Conservation (phyloP, 2,113 vertebrate species). For the Campylomormyrus numenius region DNA sequence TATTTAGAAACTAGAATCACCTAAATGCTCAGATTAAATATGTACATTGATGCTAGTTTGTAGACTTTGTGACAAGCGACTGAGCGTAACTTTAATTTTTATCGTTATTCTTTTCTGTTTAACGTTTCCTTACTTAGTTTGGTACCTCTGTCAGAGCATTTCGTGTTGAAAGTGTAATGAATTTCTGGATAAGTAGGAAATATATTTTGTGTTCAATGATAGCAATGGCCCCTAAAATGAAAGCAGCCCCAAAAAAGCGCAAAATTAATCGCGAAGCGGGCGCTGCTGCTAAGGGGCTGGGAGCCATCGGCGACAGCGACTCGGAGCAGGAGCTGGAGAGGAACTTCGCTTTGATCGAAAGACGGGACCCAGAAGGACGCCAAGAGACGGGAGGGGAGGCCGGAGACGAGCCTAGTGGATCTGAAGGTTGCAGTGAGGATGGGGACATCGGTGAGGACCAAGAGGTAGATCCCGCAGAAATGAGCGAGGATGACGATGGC, state of each 20-base stretch:
- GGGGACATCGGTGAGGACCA: background rate
- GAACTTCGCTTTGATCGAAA: constrained; percentile 37
- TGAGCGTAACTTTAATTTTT: background rate
- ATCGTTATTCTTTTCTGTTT: background rate
- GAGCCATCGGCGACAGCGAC: background rate
- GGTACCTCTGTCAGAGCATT: background rate
- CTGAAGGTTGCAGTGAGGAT: background rate
- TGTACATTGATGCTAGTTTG: background rate
- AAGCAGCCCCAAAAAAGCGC: background rate
- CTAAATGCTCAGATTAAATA: background rate
- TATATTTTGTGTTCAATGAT: background rate
- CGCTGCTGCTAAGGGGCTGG: background rate
- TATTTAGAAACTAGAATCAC: background rate
- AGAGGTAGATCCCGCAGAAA: background rate
- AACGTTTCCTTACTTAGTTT: background rate
- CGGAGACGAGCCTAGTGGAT: background rate
- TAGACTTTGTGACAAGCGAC: background rate
- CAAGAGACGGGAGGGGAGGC: background rate
- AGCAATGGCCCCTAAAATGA: background rate
- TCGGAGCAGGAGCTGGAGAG: constrained; percentile 35
- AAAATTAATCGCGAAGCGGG: background rate
- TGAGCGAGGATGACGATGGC: background rate
- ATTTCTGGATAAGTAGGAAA: background rate
- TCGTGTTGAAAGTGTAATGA: background rate
- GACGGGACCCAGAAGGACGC: background rate